Conservation (phyloP, 2,888 invertebrate genomes). For the Cheilosia impressa region DNA sequence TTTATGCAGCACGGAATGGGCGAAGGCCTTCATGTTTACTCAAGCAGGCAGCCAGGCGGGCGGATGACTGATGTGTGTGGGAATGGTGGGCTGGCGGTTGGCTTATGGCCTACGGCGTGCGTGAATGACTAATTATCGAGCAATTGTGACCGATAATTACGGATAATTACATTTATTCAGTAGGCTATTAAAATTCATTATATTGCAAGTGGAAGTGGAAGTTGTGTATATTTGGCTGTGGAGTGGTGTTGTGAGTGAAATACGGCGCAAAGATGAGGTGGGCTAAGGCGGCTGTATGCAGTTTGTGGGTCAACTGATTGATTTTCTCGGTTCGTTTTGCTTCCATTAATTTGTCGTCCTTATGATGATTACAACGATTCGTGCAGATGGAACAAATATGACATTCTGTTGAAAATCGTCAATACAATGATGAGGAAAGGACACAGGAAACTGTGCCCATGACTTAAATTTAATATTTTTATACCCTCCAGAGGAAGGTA, state of each 20-base stretch:
- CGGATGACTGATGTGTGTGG: constrained; percentile 17
- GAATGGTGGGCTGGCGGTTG: constrained; percentile 1
- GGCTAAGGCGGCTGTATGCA: background rate
- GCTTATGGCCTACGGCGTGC: constrained; percentile 26
- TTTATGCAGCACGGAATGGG: background rate
- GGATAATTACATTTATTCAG: constrained; percentile 73
- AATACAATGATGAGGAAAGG: no score
- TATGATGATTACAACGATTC: no score
- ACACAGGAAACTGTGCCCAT: no score
- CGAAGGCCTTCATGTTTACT: background rate
- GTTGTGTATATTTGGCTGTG: background rate
- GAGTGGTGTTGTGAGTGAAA: background rate
- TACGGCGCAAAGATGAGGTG: background rate
- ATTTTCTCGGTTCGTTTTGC: background rate
- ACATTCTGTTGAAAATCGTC: no score
- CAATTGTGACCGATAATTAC: constrained; percentile 72
- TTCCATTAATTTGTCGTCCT: background rate
- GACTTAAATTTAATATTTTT: no score
- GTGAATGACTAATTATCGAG: constrained; percentile 69
- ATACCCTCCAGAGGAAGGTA: no score
- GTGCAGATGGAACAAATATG: no score
- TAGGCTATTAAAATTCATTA: constrained; percentile 73
- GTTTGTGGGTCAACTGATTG: constrained; percentile 1
- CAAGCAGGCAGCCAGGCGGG: constrained; percentile 2
- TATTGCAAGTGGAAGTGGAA: constrained; percentile 3